Evolutionary conservation across 2,888 invertebrate genomes (phyloP).

Genomic region (Latheticus oryzae): DNA sequence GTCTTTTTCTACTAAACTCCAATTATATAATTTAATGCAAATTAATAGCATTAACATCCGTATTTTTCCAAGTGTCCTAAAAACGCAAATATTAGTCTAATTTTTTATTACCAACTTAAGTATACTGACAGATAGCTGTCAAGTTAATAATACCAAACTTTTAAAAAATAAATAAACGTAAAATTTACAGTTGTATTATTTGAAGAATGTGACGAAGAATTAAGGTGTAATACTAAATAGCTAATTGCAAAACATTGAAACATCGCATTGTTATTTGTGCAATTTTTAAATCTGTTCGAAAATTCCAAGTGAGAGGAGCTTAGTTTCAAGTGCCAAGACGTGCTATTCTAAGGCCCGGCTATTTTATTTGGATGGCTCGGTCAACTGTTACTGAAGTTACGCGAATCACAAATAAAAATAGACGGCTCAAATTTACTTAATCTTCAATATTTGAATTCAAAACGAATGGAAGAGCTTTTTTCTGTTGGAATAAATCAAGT

Average conservation of each 20-base stretch:
- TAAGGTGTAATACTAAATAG: slow-evolving; percentile 16
- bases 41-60: too few relatives aligned
- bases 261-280: slow-evolving; percentile 28
- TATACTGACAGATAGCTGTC: too few relatives aligned
- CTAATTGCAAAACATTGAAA: slow-evolving; percentile 23
- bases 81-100: too few relatives aligned
- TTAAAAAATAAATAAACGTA: too few relatives aligned
- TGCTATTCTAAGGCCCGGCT: slow-evolving; percentile 56
- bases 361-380: slow-evolving; percentile 54
- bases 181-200: slow-evolving; percentile 12
- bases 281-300: slow-evolving; percentile 38
- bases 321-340: slow-evolving; percentile 52
- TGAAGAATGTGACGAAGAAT: slow-evolving; percentile 6
- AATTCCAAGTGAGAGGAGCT: slow-evolving; percentile 36
- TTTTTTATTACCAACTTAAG: too few relatives aligned
- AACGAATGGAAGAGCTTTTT: neutral
- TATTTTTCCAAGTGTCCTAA: too few relatives aligned
- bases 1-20: neutral
- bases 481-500: slow-evolving; percentile 3
- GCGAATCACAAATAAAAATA: slow-evolving; percentile 51
- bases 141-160: too few relatives aligned
- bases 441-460: slow-evolving; percentile 38
- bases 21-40: too few relatives aligned
- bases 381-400: slow-evolving; percentile 46
- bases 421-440: slow-evolving; percentile 44